Conservation (phyloP, 2,797 vertebrate genomes). For the Arrhamphus sclerolepis region DNA sequence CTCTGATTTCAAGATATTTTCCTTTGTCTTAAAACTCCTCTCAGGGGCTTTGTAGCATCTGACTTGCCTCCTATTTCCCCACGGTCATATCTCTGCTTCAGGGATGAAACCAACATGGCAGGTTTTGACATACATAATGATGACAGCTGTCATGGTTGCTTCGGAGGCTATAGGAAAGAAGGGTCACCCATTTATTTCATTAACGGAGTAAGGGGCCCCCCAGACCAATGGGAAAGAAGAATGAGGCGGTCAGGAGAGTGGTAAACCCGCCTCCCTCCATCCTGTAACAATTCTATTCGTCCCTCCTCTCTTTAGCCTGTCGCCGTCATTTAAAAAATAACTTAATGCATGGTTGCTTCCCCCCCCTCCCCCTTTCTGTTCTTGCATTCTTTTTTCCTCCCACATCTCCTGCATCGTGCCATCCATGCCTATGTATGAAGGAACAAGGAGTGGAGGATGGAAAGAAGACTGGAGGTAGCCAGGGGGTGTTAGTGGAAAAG, state of each 20-base stretch:
- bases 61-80: constrained; percentile 10
- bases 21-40: constrained; percentile 3
- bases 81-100: constrained; percentile 23
- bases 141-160: constrained; percentile 76
- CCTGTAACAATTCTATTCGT: constrained; percentile 37
- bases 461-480: constrained; percentile 58
- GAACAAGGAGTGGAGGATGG: constrained; percentile 48
- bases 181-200: constrained; percentile 41
- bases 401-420: constrained; percentile 48
- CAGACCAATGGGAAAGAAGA: constrained; percentile 57
- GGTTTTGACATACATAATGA: constrained; percentile 64
- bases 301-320: constrained; percentile 42
- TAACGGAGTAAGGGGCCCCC: constrained; percentile 36
- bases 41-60: neutral
- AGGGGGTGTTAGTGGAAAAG: constrained; percentile 33
- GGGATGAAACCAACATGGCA: constrained; percentile 30
- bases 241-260: constrained; percentile 60
- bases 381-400: constrained; percentile 23
- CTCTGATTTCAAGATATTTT: constrained; percentile 7
- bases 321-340: constrained; percentile 79
- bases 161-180: constrained; percentile 42
- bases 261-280: constrained; percentile 46
- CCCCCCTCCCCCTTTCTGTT: constrained; percentile 45
- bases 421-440: constrained; percentile 34
- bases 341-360: constrained; percentile 70